phyloP scores from a whole-genome alignment of 2,113 vertebrate genomes.

The Mastomys natalensis region DNA sequence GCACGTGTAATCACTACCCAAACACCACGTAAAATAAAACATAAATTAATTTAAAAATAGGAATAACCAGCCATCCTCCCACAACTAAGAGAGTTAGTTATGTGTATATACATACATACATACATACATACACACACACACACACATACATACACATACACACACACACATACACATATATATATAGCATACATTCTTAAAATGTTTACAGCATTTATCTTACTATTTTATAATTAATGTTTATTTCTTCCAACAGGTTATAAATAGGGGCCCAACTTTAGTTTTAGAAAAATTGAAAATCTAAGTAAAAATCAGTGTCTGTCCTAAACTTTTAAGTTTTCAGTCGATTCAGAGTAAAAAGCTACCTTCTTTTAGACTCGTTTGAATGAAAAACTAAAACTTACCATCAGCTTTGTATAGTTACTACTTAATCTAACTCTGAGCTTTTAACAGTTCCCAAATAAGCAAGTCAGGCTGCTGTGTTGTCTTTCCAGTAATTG shows the following conservation, averaged over 20 bases:
- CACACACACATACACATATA: background rate
- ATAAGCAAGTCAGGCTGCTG: constrained; percentile 15
- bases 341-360: background rate
- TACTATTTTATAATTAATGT: constrained; percentile 29
- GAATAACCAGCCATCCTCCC: background rate
- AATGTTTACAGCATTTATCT: constrained; percentile 13
- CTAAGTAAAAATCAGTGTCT: background rate
- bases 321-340: constrained; percentile 46
- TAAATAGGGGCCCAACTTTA: background rate
- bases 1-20: background rate
- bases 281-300: constrained; percentile 57
- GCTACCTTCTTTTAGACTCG: background rate
- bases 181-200: background rate
- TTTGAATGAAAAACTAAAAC: constrained; percentile 13
- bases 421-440: constrained; percentile 35
- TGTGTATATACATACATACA: too few species aligned
- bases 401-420: background rate
- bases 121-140: too few species aligned
- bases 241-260: constrained; percentile 6
- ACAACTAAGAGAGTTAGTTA: too few species aligned
- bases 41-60: background rate
- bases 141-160: too few species aligned
- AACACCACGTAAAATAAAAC: background rate
- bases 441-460: constrained; percentile 26
- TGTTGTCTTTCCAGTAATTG: background rate